phyloP scores from a whole-genome alignment of 2,888 invertebrate species.

The Oligia strigilis region DNA sequence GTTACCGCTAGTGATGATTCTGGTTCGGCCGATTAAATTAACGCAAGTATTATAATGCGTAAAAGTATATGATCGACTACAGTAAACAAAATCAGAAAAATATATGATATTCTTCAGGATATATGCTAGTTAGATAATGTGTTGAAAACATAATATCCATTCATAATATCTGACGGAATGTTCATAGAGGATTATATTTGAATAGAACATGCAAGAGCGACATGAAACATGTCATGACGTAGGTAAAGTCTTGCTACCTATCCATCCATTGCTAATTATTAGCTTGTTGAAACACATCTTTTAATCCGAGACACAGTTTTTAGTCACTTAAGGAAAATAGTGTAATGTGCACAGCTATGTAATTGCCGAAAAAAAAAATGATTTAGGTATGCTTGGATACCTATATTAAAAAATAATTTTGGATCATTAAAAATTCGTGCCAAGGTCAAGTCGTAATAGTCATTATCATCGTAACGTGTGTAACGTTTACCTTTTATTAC shows the following conservation, averaged over 20 bases:
- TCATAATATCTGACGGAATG: background rate
- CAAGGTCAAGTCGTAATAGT: slow-evolving; percentile 47
- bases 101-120: too few species aligned
- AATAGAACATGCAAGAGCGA: background rate
- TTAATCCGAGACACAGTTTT: background rate
- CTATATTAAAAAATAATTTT: slow-evolving; percentile 21
- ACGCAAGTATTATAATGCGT: too few species aligned
- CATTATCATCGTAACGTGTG: slow-evolving; percentile 27
- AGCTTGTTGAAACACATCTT: background rate
- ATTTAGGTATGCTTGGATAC: background rate
- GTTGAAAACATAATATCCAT: background rate
- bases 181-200: background rate
- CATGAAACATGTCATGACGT: background rate
- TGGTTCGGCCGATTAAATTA: background rate
- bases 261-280: background rate
- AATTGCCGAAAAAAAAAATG: background rate
- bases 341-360: background rate
- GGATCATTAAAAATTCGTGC: slow-evolving; percentile 34
- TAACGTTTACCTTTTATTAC: slow-evolving; percentile 42
- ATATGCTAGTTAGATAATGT: too few species aligned
- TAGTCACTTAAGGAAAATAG: background rate
- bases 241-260: background rate
- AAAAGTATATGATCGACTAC: too few species aligned
- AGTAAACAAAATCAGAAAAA: too few species aligned
- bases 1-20: background rate